Evolutionary conservation across 2,113 vertebrate species (phyloP).

Genomic region (Zosterops hypoxanthus): DNA sequence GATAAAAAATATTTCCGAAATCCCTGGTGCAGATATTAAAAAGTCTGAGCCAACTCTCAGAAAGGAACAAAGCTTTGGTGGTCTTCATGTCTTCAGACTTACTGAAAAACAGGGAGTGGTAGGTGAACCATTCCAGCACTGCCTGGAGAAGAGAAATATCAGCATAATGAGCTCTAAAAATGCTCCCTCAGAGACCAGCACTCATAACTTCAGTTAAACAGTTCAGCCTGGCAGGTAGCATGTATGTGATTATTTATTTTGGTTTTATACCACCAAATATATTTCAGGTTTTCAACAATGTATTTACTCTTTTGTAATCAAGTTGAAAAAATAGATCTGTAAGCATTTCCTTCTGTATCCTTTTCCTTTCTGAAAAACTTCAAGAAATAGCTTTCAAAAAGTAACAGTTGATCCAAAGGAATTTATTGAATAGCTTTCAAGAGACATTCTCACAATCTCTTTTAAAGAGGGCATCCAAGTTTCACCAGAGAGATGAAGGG

Average conservation of each 20-base stretch:
- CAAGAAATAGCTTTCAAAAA: background rate
- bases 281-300: background rate
- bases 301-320: background rate
- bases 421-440: constrained; percentile 18
- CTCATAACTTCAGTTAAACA: background rate
- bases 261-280: background rate
- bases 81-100: constrained; percentile 15
- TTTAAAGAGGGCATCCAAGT: background rate
- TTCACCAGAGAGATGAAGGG: background rate
- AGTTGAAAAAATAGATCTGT: background rate
- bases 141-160: background rate
- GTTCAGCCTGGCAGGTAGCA: constrained; percentile 8
- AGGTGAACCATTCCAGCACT: constrained; percentile 2
- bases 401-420: constrained; percentile 25
- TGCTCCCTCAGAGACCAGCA: background rate
- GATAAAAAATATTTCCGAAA: constrained; percentile 16
- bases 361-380: background rate
- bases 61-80: constrained; percentile 37
- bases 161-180: background rate
- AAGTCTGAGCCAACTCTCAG: background rate
- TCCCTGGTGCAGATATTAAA: background rate
- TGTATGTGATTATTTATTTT: background rate
- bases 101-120: constrained; percentile 33
- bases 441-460: background rate
- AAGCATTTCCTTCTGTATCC: background rate